phyloP scores from a whole-genome alignment of 1,140 invertebrate species.

The Dufourea novaeangliae region DNA sequence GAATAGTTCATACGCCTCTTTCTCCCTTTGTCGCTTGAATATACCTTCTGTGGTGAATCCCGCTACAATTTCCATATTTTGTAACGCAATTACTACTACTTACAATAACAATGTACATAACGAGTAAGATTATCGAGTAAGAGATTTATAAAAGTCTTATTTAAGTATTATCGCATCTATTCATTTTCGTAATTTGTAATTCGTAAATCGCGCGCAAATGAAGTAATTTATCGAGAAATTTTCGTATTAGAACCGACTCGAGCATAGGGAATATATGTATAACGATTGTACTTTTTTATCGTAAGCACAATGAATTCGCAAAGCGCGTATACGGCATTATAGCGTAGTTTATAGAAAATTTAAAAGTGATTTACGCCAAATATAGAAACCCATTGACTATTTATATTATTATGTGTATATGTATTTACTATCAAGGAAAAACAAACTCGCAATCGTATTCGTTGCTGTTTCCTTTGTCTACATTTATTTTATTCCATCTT shows the following conservation, averaged over 20 bases:
- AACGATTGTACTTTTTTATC: constrained; percentile 48
- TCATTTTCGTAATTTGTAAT: constrained; percentile 37
- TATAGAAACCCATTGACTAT: constrained; percentile 65
- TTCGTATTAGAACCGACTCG: constrained; percentile 28
- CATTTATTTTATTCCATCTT: constrained; percentile 12
- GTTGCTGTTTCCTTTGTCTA: constrained; percentile 18
- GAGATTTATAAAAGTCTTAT: constrained; percentile 52
- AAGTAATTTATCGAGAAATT: constrained; percentile 18
- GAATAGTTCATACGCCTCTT: neutral
- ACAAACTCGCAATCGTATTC: constrained; percentile 20
- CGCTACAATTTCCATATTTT: constrained; percentile 64
- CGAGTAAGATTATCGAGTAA: constrained; percentile 36
- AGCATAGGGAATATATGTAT: constrained; percentile 20
- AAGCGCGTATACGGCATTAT: constrained; percentile 49
- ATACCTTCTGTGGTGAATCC: constrained; percentile 29
- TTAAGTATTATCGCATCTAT: constrained; percentile 51
- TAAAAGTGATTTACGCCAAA: constrained; percentile 75
- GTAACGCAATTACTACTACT: constrained; percentile 45
- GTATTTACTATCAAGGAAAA: constrained; percentile 44
- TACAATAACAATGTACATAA: constrained; percentile 58
- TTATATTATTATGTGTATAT: constrained; percentile 55
- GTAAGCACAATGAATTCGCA: constrained; percentile 36
- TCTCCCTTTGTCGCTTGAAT: constrained; percentile 59
- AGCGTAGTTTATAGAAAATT: constrained; percentile 63
- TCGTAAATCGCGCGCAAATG: constrained; percentile 19